These are phyloP conservation scores for Periophthalmodon schlosseri DNA, from an alignment of 2,113 vertebrate species.

Conservation along the genomic window DNA sequence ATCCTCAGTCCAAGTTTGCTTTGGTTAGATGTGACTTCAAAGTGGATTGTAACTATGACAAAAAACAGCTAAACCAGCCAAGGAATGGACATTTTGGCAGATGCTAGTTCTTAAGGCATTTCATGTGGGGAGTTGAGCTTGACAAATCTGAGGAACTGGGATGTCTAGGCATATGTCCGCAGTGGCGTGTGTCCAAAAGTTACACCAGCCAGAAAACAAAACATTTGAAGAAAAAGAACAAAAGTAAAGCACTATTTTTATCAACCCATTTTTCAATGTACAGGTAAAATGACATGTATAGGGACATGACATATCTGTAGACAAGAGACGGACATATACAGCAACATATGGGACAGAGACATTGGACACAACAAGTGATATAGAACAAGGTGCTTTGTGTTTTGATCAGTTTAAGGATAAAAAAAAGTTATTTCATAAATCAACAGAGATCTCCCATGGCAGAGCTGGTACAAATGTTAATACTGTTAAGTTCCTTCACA, in stretches of 20 bases:
- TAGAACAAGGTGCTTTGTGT: conserved; percentile 32
- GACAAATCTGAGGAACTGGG: conserved; percentile 57
- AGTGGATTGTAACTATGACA: conserved; percentile 37
- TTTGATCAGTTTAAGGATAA: conserved; percentile 46
- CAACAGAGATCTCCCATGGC: conserved; percentile 55
- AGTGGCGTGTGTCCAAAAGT: conserved; percentile 64
- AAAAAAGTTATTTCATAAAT: conserved; percentile 31
- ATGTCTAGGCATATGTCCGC: conserved; percentile 51
- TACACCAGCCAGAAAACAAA: conserved; percentile 50
- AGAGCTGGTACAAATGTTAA: conserved; percentile 61
- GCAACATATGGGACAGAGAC: conserved; percentile 57
- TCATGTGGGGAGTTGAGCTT: conserved; percentile 50
- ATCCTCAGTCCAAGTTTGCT: conserved; percentile 57
- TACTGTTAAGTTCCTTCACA: conserved; percentile 51
- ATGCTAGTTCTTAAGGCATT: conserved; percentile 55
- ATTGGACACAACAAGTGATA: conserved; percentile 34
- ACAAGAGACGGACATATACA: conserved; percentile 63
- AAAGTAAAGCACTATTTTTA: conserved; percentile 35
- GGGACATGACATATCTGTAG: conserved; percentile 47
- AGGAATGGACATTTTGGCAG: conserved; percentile 45
- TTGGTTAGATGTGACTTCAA: conserved; percentile 62
- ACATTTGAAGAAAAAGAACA: conserved; percentile 51
- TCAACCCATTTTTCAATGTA: conserved; percentile 32
- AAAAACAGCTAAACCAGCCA: conserved; percentile 60
- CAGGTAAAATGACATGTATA: conserved; percentile 61